Conservation (phyloP, 1,140 invertebrate species). For the Tetragonula clypearis region DNA sequence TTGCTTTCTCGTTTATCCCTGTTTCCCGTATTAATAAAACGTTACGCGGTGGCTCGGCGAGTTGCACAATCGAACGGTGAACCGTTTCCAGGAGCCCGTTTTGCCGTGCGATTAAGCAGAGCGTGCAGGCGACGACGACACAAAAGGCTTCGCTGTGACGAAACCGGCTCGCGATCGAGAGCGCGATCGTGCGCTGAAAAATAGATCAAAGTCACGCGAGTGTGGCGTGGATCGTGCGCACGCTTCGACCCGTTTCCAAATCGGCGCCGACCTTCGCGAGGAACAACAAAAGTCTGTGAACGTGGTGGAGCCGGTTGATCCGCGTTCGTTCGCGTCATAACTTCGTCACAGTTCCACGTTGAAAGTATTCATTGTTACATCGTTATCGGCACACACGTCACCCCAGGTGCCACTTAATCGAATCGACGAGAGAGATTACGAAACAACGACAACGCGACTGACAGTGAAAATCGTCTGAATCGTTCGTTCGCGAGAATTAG, state of each 20-base stretch:
- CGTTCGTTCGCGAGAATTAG: neutral
- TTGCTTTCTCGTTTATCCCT: no score
- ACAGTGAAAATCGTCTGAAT: neutral
- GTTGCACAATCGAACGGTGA: constrained; percentile 21
- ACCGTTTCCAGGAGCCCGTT: constrained; percentile 26
- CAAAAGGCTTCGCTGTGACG: constrained; percentile 38
- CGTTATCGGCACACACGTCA: constrained; percentile 17
- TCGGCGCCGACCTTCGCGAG: constrained; percentile 55
- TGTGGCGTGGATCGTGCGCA: neutral
- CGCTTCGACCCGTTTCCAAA: constrained; percentile 40
- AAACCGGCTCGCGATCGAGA: constrained; percentile 44
- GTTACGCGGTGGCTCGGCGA: neutral
- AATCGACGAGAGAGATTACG: neutral
- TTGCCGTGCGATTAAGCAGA: constrained; percentile 36
- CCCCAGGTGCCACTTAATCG: constrained; percentile 17
- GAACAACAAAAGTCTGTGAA: constrained; percentile 4
- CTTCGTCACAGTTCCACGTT: neutral
- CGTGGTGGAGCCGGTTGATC: neutral
- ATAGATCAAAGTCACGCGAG: constrained; percentile 56
- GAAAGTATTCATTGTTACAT: constrained; percentile 42
- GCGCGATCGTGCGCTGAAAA: constrained; percentile 44
- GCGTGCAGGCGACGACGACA: constrained; percentile 38
- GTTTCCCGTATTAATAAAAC: neutral
- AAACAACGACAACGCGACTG: constrained; percentile 4
- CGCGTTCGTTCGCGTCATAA: constrained; percentile 5